Evolutionary conservation across 2,888 invertebrate species (phyloP).

Genomic region (Agrotis puta): DNA sequence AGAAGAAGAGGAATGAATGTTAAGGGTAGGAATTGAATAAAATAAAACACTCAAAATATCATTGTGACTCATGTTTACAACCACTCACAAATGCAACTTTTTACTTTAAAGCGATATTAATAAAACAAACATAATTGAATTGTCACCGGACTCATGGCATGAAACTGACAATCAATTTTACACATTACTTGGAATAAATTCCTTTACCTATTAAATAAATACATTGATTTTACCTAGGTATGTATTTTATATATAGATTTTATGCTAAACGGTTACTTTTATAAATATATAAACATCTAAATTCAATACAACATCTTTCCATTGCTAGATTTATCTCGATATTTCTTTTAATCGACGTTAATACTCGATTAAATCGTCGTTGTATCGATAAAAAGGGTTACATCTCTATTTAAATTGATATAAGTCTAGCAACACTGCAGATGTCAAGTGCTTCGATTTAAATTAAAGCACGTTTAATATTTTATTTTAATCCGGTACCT

Average conservation of each 20-base stretch:
- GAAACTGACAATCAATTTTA: conserved; percentile 80
- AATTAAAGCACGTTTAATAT: conserved; percentile 28
- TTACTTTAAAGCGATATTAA: conserved; percentile 87
- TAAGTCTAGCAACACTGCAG: conserved; percentile 44
- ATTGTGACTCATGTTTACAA: conserved; percentile 90
- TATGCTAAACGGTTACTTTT: conserved; percentile 59
- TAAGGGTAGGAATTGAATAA: background rate
- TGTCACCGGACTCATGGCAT: conserved; percentile 88
- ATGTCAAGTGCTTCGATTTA: conserved; percentile 15
- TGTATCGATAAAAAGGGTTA: conserved; percentile 4
- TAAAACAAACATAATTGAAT: conserved; percentile 82
- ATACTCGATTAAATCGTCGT: conserved; percentile 12
- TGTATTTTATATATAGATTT: conserved; percentile 56
- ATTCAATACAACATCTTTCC: conserved; percentile 22
- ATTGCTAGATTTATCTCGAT: conserved; percentile 47
- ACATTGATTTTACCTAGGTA: conserved; percentile 71
- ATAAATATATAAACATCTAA: conserved; percentile 57
- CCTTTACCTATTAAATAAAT: conserved; percentile 82
- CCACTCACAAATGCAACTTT: conserved; percentile 89
- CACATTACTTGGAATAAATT: conserved; percentile 73
- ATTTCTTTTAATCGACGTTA: background rate
- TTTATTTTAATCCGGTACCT: conserved; percentile 42
- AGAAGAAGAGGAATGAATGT: too few species aligned
- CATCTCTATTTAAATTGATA: conserved; percentile 22
- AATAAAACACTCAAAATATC: conserved; percentile 78